These are phyloP conservation scores for Hepsetus odoe DNA, from an alignment of 2,113 vertebrate species.

Conservation along the genomic window DNA sequence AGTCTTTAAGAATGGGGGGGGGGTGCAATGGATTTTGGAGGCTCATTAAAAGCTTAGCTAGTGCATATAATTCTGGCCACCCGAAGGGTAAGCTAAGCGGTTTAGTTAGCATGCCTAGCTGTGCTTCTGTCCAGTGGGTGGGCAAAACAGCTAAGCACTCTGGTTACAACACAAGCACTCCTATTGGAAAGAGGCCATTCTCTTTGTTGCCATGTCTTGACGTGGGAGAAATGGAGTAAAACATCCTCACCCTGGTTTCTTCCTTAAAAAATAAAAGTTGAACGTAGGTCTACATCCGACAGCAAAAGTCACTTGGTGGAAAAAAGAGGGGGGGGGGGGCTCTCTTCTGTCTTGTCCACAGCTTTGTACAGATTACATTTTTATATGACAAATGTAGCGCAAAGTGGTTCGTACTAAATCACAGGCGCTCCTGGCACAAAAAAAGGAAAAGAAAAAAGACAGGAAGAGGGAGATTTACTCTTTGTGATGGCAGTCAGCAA, in stretches of 20 bases:
- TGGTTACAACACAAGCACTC: neutral
- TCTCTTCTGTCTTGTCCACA: conserved; percentile 42
- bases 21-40: neutral
- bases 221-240: neutral
- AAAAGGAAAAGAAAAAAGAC: conserved; percentile 42
- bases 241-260: neutral
- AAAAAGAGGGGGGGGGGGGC: conserved; percentile 40
- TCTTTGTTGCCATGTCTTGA: neutral
- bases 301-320: neutral
- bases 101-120: neutral
- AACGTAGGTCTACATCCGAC: neutral
- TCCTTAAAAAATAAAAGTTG: neutral
- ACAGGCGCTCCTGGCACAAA: conserved; percentile 43
- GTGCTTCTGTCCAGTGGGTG: neutral
- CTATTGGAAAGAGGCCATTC: neutral
- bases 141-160: neutral
- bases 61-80: too few relatives aligned
- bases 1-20: too few relatives aligned
- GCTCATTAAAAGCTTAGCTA: neutral
- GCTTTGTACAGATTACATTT: conserved; percentile 55
- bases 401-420: conserved; percentile 67
- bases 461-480: conserved; percentile 62
- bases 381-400: conserved; percentile 64
- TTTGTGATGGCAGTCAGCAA: conserved; percentile 63
- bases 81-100: neutral